Evolutionary conservation across 1,140 invertebrate genomes (phyloP).

Genomic region (Thaumetopoea pityocampa): DNA sequence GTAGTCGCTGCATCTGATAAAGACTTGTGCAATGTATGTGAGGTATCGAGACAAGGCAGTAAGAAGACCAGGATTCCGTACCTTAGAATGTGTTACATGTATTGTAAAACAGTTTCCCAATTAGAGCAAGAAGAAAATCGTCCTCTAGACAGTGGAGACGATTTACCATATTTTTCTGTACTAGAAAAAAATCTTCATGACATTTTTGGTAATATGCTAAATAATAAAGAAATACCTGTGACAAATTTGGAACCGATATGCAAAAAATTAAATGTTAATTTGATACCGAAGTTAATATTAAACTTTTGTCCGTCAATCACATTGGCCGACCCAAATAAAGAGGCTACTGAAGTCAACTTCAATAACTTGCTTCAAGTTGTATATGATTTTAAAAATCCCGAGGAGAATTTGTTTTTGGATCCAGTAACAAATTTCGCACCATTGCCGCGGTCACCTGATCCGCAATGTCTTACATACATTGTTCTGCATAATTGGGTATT

Average conservation of each 20-base stretch:
- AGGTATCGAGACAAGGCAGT: constrained; percentile 46
- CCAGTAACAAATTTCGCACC: constrained; percentile 51
- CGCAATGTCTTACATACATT: constrained; percentile 64
- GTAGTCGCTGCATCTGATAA: constrained; percentile 64
- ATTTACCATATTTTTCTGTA: constrained; percentile 52
- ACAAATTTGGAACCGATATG: constrained; percentile 66
- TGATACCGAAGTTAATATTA: constrained; percentile 70
- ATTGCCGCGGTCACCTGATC: constrained; percentile 47
- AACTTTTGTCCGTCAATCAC: constrained; percentile 69
- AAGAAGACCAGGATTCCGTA: constrained; percentile 59
- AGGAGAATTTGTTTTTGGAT: constrained; percentile 61
- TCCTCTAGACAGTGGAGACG: constrained; percentile 20
- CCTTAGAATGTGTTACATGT: constrained; percentile 69
- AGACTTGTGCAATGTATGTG: constrained; percentile 62
- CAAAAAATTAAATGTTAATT: constrained; percentile 68
- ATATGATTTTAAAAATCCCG: constrained; percentile 60
- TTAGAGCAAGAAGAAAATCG: constrained; percentile 50
- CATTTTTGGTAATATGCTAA: constrained; percentile 70
- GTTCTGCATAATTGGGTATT: constrained; percentile 72
- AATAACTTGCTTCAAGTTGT: constrained; percentile 59
- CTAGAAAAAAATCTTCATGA: constrained; percentile 61
- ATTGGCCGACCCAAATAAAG: constrained; percentile 41
- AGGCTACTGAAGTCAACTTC: constrained; percentile 54
- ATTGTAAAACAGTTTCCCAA: constrained; percentile 61
- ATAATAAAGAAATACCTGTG: constrained; percentile 59